phyloP scores from a whole-genome alignment of 2,888 invertebrate genomes.

The Diplolepis rosae region DNA sequence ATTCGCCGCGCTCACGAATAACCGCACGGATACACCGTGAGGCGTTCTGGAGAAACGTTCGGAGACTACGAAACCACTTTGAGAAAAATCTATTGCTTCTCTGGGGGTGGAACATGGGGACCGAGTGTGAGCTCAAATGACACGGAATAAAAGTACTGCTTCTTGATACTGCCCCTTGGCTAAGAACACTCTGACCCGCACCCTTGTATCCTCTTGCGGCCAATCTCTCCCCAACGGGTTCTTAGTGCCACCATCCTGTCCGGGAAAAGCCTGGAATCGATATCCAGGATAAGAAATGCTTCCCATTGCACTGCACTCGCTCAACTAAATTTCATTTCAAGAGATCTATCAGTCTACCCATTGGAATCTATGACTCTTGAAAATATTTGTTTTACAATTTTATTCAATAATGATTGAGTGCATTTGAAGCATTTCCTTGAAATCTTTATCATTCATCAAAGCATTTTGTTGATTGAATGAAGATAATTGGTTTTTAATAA shows the following conservation, averaged over 20 bases:
- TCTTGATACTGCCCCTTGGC: constrained; percentile 52
- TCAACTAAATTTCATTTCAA: constrained; percentile 43
- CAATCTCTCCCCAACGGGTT: constrained; percentile 46
- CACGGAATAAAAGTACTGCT: constrained; percentile 73
- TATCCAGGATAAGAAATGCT: constrained; percentile 67
- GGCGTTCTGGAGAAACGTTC: constrained; percentile 44
- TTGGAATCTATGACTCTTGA: constrained; percentile 55
- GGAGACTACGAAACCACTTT: constrained; percentile 65
- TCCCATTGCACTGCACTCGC: constrained; percentile 54
- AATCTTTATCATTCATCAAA: not conserved
- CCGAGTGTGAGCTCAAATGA: constrained; percentile 72
- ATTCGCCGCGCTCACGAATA: constrained; percentile 4
- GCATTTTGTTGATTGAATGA: too few relatives aligned
- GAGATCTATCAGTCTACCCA: constrained; percentile 62
- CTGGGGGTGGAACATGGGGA: constrained; percentile 50
- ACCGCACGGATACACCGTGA: not conserved
- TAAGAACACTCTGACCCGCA: constrained; percentile 57
- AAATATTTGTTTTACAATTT: constrained; percentile 36
- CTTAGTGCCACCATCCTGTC: constrained; percentile 52
- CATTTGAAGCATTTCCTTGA: not conserved
- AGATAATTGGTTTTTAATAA: too few relatives aligned
- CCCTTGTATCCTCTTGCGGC: constrained; percentile 45
- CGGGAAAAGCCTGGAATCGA: constrained; percentile 65
- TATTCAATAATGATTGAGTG: constrained; percentile 23
- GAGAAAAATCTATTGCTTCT: constrained; percentile 70